Evolutionary conservation across 2,113 vertebrate genomes (phyloP).

Genomic region (Cyphomyrus discorhynchus): DNA sequence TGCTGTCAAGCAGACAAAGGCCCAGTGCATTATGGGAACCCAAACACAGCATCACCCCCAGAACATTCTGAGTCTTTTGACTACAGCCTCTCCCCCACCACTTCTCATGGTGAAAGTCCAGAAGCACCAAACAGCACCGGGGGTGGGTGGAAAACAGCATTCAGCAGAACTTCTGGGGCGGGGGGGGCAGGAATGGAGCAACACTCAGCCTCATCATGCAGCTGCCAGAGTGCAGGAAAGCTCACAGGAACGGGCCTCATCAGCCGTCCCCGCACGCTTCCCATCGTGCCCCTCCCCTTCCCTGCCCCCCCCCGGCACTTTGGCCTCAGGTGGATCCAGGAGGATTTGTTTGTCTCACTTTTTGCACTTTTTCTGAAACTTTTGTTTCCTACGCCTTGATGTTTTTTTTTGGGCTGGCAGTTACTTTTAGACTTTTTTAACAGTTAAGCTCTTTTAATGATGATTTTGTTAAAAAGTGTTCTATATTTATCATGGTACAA

Average conservation of each 20-base stretch:
- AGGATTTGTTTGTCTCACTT: neutral
- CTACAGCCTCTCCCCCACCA: neutral
- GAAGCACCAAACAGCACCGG: neutral
- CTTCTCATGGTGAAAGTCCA: neutral
- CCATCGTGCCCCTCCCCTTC: neutral
- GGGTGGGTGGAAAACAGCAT: neutral
- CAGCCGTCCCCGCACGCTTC: neutral
- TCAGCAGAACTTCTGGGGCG: conserved; percentile 17
- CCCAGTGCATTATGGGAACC: neutral
- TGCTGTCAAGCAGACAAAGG: neutral
- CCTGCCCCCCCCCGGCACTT: neutral
- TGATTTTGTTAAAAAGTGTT: neutral
- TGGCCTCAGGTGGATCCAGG: neutral
- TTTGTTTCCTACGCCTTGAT: neutral
- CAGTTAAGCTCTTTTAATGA: neutral
- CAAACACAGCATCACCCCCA: neutral
- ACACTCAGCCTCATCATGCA: neutral
- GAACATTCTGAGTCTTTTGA: neutral
- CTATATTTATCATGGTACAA: neutral
- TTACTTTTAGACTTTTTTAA: neutral
- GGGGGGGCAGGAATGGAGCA: neutral
- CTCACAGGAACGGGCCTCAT: conserved; percentile 16
- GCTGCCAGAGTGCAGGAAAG: conserved; percentile 8
- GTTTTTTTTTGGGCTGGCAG: neutral
- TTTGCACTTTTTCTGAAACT: neutral